Base-by-base conservation (phyloP, 2,113 vertebrate species). In the Gnathonemus longibarbis region DNA sequence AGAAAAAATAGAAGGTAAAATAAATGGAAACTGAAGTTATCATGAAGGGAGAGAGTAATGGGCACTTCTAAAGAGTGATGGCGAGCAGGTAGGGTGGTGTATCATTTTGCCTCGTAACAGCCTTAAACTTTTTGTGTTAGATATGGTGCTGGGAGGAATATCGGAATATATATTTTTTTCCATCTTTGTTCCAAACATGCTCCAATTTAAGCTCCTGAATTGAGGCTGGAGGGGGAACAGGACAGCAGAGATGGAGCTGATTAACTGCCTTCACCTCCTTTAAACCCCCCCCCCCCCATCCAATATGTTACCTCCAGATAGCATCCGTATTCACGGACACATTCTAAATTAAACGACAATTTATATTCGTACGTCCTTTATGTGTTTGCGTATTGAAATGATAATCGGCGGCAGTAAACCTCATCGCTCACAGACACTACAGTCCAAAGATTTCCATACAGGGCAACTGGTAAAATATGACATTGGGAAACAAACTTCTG, bases 311-410 rank as follows among this genome's bases (percentile, higher is more conserved):
- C 50, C 49, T 39, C 50, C 50, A 19, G 49, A 87, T 53, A 50
- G 50, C 85, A 87, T 87, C 50, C n/a, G 50, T 31, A 87, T 87
- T 87, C 85, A 53, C 50, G 13, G 50, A 53, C 27, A 53, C 48
- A 31, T 87, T 39, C 49, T 39, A 56, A 53, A 87, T 87, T 87
- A 87, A 87, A 87, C 17, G n/a, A 86, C 48, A 19, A 87, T 87
- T 87, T 87, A 87, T 53, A 53, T 87, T 87, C 50, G 53, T 19
- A 53, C 50, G 27, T 87, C 85, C n/a, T 87, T 87, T 56, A 56
- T 86, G 50, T 87, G 85, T 27, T 87, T 52, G 85, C 31, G 27
- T 53, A 56, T 31, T 87, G 49, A 53, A 35, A 87, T 56, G 50
- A 87, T 53, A 87, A 87, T 87, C 85, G 27, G 85, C 13, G 27